phyloP scores from a whole-genome alignment of 2,888 invertebrate genomes.

The Nineta flava region DNA sequence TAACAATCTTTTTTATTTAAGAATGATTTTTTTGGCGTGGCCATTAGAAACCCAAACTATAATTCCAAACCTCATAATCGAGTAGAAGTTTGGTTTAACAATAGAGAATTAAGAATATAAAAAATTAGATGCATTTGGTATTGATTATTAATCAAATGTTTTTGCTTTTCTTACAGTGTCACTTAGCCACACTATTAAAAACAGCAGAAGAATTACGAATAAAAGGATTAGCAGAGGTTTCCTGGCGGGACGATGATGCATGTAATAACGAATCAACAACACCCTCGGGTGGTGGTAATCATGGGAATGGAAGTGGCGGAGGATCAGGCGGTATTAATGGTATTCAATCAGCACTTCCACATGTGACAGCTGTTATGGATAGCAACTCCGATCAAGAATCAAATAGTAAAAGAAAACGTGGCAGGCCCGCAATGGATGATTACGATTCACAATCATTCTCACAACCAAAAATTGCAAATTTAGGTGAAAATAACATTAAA shows the following conservation, averaged over 20 bases:
- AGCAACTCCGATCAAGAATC: slow-evolving; percentile 20
- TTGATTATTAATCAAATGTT: too few relatives aligned
- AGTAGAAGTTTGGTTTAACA: too few relatives aligned
- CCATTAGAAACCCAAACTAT: too few relatives aligned
- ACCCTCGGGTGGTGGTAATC: neutral
- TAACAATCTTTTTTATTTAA: too few relatives aligned
- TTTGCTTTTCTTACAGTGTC: slow-evolving; percentile 43
- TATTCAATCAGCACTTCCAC: slow-evolving; percentile 24
- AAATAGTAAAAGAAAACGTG: slow-evolving; percentile 43
- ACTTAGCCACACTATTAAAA: slow-evolving; percentile 71
- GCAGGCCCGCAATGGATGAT: slow-evolving; percentile 50
- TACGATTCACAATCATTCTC: slow-evolving; percentile 33
- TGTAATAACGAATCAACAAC: slow-evolving; percentile 12
- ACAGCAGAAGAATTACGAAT: slow-evolving; percentile 85
- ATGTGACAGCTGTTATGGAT: slow-evolving; percentile 28
- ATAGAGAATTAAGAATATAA: too few relatives aligned
- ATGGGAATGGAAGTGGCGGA: neutral
- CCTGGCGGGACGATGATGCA: slow-evolving; percentile 54
- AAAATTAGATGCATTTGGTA: too few relatives aligned
- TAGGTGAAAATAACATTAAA: slow-evolving; percentile 25
- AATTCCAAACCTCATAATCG: too few relatives aligned
- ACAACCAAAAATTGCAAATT: slow-evolving; percentile 33
- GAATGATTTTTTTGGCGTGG: too few relatives aligned
- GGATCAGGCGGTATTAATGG: slow-evolving; percentile 11
- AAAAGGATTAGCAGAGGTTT: slow-evolving; percentile 80